Evolutionary conservation across 2,888 invertebrate species (phyloP), one percentile per base, ranked within the genome.

Genomic region (Slavum lentiscoides): DNA sequence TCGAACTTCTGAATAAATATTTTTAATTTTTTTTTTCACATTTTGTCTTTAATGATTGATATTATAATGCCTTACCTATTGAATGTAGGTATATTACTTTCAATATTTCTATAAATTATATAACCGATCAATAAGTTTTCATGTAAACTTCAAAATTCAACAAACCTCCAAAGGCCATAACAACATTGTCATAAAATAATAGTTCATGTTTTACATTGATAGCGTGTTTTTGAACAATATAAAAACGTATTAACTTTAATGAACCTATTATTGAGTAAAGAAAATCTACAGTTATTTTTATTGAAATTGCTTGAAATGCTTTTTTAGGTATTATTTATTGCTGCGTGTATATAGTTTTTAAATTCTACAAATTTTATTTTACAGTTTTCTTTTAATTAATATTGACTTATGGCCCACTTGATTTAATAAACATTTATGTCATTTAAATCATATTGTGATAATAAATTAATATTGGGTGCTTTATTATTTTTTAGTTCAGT

Each of bases 71-170:
- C 13, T 49, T 49, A 49, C 49, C 13, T 49, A 49, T 49, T 13
- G 49, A 49, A 49, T 49, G 15, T 49, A 30, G n/a, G n/a, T 30
- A 43, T 2, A 43, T 43, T 43, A 9, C 43, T 9, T 43, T 43
- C 7, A 43, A 49, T 49, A 49, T 49, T 49, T 11, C 49, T 9
- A 11, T 49, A 49, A 49, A 49, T 49, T 49, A 49, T 13, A 37
- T 55, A 59, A 43, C 23, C 21, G 39, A 67, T 67, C 74, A 7
- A 75, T 75, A 75, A 30, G 21, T 74, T 64, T 66, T 66, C 64
- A 8, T 66, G 74, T 66, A 43, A 23, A 74, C 17, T 55, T 66
- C 21, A 11, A 43, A 55, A 37, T 74, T 61, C 43, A 74, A n/a
- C 30, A 62, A 62, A 30, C 4, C 30, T 53, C 7, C n/a, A n/a